Percentiles rank a stretch among this genome's conserved stretches.
phyloP scores from a whole-genome alignment of 2,888 invertebrate genomes.

The Hyposoter didymator region DNA sequence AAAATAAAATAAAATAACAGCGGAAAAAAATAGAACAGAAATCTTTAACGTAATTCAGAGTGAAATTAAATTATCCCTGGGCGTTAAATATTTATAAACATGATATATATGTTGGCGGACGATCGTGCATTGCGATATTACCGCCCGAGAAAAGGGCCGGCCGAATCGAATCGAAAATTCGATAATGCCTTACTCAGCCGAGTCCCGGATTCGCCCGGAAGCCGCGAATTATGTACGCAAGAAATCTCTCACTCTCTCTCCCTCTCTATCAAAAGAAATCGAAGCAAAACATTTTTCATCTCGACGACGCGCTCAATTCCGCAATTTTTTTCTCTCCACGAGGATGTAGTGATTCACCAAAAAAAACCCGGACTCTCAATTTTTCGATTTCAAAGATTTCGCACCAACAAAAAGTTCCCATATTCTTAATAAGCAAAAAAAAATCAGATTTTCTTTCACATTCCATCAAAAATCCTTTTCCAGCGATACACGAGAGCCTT shows the following conservation, averaged over 20 bases:
- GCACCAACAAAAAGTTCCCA: not conserved
- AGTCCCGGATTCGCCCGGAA: constrained; percentile 80
- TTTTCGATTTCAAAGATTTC: not conserved
- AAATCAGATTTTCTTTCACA: not conserved
- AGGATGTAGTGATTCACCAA: not conserved
- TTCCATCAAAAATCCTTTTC: not conserved
- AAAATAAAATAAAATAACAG: constrained; percentile 2
- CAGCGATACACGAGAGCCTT: not conserved
- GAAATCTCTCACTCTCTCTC: constrained; percentile 50
- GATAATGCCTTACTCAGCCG: constrained; percentile 82
- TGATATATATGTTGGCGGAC: constrained; percentile 44
- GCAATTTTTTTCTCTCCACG: constrained; percentile 27
- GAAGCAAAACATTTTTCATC: constrained; percentile 38
- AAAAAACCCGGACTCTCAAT: constrained; percentile 57
- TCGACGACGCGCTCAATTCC: constrained; percentile 26
- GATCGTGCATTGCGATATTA: constrained; percentile 46
- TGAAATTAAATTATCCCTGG: constrained; percentile 74
- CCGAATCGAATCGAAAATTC: constrained; percentile 83
- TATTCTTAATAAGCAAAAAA: not conserved
- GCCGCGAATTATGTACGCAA: constrained; percentile 79
- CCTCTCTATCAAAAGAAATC: constrained; percentile 11
- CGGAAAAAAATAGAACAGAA: constrained; percentile 12
- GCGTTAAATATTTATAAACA: constrained; percentile 80
- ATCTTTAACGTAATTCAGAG: constrained; percentile 70
- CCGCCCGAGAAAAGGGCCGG: constrained; percentile 72